These are phyloP conservation scores for Sinonovacula constricta DNA, from an alignment of 1,140 invertebrate genomes.

Conservation along the genomic window DNA sequence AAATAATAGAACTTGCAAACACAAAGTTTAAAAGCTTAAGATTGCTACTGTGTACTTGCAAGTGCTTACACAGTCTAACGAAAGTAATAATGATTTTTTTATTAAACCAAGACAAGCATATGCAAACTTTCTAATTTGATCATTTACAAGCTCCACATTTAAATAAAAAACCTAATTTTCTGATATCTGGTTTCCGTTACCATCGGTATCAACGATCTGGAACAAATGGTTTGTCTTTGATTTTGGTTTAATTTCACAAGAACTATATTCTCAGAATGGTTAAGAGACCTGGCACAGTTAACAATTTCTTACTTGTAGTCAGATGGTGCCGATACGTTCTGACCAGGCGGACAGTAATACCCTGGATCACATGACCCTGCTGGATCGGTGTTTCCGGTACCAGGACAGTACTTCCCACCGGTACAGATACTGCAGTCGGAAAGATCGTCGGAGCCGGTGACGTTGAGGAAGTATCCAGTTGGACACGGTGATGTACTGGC, in stretches of 20 bases:
- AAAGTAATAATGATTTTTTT: no score
- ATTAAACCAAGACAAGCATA: no score
- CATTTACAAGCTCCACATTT: no score
- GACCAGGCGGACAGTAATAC: conserved; percentile 73
- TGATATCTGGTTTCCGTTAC: background rate
- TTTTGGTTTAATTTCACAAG: no score
- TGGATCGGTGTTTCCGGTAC: conserved; percentile 60
- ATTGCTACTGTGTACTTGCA: no score
- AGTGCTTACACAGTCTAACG: no score
- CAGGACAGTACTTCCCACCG: conserved; percentile 70
- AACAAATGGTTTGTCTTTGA: background rate
- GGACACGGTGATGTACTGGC: conserved; percentile 55
- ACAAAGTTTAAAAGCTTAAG: no score
- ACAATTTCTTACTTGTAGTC: conserved; percentile 71
- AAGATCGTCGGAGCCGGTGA: conserved; percentile 59
- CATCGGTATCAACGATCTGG: background rate
- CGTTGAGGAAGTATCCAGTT: conserved; percentile 69
- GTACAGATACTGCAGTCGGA: conserved; percentile 71
- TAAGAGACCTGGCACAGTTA: no score
- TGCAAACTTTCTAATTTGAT: no score
- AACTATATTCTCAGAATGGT: no score
- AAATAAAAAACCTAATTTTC: background rate
- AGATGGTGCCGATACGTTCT: conserved; percentile 69
- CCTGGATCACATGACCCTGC: conserved; percentile 69
- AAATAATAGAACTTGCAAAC: no score